These are phyloP conservation scores for Ophion obscuratus DNA, from an alignment of 2,888 invertebrate genomes.

Conservation along the genomic window DNA sequence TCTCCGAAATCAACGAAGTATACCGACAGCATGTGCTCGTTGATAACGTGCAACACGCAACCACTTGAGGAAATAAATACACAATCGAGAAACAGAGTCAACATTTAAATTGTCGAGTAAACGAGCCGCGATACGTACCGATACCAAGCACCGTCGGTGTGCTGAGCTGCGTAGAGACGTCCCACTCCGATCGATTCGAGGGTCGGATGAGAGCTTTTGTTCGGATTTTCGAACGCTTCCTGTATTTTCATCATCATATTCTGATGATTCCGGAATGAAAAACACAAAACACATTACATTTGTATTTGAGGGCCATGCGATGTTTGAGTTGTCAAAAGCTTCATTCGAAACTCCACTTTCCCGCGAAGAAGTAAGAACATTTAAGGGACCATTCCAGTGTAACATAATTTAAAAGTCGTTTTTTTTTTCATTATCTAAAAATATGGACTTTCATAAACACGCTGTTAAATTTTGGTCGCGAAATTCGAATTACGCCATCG, in stretches of 20 bases:
- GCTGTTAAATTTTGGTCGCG: too few relatives aligned
- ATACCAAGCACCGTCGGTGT: slow-evolving; percentile 89
- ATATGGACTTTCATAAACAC: too few relatives aligned
- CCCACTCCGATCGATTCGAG: slow-evolving; percentile 85
- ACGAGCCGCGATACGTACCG: slow-evolving; percentile 85
- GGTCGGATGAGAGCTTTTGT: slow-evolving; percentile 84
- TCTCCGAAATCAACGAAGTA: slow-evolving; percentile 89
- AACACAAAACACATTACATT: neutral
- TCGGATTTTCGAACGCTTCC: slow-evolving; percentile 85
- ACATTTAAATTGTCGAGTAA: neutral
- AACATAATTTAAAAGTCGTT: too few relatives aligned
- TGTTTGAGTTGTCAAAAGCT: too few relatives aligned
- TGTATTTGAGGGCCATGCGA: neutral
- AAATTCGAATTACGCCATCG: too few relatives aligned
- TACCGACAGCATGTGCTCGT: slow-evolving; percentile 86
- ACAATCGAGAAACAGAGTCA: neutral
- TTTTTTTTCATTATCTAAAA: too few relatives aligned
- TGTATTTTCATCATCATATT: slow-evolving; percentile 89
- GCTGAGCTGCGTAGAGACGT: slow-evolving; percentile 89
- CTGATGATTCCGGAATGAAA: slow-evolving; percentile 61
- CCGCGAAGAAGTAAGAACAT: too few relatives aligned
- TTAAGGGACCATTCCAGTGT: too few relatives aligned
- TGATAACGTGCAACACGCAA: slow-evolving; percentile 85
- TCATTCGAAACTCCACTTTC: too few relatives aligned
- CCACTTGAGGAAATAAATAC: slow-evolving; percentile 61